phyloP scores from a whole-genome alignment of 2,888 invertebrate species.

The Callinectes sapidus region DNA sequence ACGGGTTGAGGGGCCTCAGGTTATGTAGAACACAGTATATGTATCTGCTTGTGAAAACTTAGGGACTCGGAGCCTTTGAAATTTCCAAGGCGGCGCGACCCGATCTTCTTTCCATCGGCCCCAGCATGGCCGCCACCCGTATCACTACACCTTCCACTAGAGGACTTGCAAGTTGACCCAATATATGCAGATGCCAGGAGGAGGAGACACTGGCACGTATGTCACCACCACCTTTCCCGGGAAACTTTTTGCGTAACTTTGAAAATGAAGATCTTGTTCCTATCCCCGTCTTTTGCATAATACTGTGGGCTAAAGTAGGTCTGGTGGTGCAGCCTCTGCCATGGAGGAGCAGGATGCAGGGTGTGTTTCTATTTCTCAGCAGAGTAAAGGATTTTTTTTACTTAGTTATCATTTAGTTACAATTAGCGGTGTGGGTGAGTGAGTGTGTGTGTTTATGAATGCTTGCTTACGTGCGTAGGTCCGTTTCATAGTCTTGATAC shows the following conservation, averaged over 20 bases:
- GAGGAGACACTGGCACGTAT: neutral
- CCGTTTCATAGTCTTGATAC: neutral
- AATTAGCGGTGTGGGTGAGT: neutral
- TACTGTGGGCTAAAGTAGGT: neutral
- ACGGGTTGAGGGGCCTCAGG: neutral
- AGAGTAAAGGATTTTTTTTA: neutral
- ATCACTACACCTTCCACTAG: constrained; percentile 22
- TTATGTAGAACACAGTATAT: neutral
- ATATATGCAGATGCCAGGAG: constrained; percentile 26
- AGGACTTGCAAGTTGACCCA: constrained; percentile 8
- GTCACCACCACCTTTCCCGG: constrained; percentile 11
- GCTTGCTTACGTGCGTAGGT: no score
- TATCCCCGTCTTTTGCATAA: constrained; percentile 1
- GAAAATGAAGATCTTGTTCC: constrained; percentile 17
- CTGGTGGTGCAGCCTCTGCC: neutral
- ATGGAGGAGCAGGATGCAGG: neutral
- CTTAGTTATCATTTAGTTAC: neutral
- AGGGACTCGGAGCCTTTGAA: neutral
- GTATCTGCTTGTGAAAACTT: neutral
- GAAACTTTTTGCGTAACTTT: constrained; percentile 13
- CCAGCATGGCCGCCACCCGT: neutral
- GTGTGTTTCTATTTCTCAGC: neutral
- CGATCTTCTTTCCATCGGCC: neutral
- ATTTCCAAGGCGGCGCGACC: constrained; percentile 11
- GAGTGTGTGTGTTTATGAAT: neutral